These are phyloP conservation scores for Hemibagrus guttatus DNA, from an alignment of 2,797 vertebrate species.

Conservation along the genomic window DNA sequence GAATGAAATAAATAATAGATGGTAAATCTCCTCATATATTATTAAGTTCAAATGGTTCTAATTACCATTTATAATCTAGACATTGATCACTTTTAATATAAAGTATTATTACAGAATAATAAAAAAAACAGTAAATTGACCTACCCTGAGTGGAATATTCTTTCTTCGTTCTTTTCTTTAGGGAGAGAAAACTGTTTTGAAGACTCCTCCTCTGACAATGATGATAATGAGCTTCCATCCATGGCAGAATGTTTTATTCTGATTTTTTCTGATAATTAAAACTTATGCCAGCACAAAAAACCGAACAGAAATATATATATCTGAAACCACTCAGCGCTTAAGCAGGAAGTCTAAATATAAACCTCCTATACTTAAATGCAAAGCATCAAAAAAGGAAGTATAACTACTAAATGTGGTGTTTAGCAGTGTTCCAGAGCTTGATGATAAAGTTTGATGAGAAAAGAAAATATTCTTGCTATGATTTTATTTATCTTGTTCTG, in stretches of 20 bases:
- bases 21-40: not conserved
- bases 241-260: slow-evolving; percentile 13
- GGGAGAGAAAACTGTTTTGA: slow-evolving; percentile 43
- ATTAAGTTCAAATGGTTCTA: not conserved
- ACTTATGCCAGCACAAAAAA: not conserved
- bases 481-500: not conserved
- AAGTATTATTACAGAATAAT: not conserved
- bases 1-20: not conserved
- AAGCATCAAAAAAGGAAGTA: slow-evolving; percentile 44
- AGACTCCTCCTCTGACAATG: slow-evolving; percentile 48
- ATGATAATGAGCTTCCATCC: slow-evolving; percentile 51
- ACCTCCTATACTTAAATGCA: slow-evolving; percentile 33
- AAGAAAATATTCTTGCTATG: not conserved
- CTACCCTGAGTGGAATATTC: slow-evolving; percentile 41
- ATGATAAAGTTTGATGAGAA: not conserved
- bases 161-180: slow-evolving; percentile 40
- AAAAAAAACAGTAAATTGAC: slow-evolving; percentile 12
- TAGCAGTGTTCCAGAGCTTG: not conserved
- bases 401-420: not conserved
- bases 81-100: not conserved
- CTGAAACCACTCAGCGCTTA: not conserved
- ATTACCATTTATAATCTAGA: not conserved
- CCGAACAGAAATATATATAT: not conserved
- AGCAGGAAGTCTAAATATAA: slow-evolving; percentile 51
- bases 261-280: slow-evolving; percentile 24